Percentiles rank a stretch among this genome's conserved stretches.
Conservation (phyloP, 2,797 vertebrate genomes). For the Sphaeramia orbicularis region DNA sequence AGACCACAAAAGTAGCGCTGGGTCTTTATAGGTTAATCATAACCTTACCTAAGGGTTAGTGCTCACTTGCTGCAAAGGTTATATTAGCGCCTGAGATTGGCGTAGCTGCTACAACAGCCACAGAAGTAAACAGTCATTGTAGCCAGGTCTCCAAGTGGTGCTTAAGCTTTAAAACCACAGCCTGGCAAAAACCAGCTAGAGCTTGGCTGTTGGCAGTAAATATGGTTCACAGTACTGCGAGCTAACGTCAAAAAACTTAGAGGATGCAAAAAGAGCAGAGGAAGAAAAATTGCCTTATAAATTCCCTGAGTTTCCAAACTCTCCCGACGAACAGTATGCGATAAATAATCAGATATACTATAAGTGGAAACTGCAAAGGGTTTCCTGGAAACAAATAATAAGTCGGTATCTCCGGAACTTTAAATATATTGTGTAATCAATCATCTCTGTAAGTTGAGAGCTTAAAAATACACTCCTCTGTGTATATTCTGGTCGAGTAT, state of each 20-base stretch:
- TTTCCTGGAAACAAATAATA: constrained; percentile 20
- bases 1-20: too few relatives aligned
- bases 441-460: constrained; percentile 9
- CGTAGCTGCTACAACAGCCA: not conserved
- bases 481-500: not conserved
- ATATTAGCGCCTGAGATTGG: not conserved
- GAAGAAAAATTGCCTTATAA: not conserved
- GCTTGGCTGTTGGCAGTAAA: not conserved
- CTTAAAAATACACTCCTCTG: constrained; percentile 7
- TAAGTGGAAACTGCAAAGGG: not conserved
- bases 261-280: constrained; percentile 1
- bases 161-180: not conserved
- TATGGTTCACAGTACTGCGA: not conserved
- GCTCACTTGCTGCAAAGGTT: too few relatives aligned
- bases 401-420: not conserved
- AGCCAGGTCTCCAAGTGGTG: not conserved
- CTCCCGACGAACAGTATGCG: not conserved
- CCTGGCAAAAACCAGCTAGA: not conserved
- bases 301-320: not conserved
- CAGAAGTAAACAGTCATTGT: not conserved
- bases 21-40: too few relatives aligned
- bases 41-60: too few relatives aligned
- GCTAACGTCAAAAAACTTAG: constrained; percentile 6
- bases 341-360: not conserved
- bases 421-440: constrained; percentile 10